phyloP scores from a whole-genome alignment of 2,797 vertebrate species.

The Chiloscyllium punctatum region DNA sequence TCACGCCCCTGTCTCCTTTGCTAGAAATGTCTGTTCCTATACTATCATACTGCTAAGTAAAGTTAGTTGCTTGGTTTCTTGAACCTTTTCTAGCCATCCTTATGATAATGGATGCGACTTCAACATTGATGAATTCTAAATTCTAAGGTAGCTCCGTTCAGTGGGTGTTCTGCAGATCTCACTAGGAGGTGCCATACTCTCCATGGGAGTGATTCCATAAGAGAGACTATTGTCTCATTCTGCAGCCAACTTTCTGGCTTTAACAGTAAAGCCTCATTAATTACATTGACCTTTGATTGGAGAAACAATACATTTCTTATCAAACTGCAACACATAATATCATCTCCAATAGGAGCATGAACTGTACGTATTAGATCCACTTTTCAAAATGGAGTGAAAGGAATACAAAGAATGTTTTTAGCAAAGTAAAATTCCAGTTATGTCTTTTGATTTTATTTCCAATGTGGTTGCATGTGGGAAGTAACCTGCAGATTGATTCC shows the following conservation, averaged over 20 bases:
- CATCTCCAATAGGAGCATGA: background rate
- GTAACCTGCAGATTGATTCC: background rate
- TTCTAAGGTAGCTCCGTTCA: background rate
- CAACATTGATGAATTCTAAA: background rate
- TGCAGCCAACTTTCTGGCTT: background rate
- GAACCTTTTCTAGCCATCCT: no score
- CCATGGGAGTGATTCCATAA: background rate
- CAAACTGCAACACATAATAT: background rate
- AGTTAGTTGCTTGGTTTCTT: background rate
- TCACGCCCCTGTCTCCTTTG: background rate
- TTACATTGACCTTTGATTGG: conserved; percentile 22
- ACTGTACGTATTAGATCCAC: background rate
- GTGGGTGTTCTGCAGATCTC: background rate
- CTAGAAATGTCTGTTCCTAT: background rate
- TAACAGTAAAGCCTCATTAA: background rate
- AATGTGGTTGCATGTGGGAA: conserved; percentile 7
- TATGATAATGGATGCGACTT: background rate
- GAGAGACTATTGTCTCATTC: background rate
- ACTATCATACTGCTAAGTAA: background rate
- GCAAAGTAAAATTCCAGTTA: background rate
- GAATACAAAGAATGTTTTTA: background rate
- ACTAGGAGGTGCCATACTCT: background rate
- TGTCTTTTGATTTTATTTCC: background rate
- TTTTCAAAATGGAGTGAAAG: background rate
- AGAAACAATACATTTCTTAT: conserved; percentile 21